phyloP scores from a whole-genome alignment of 2,888 invertebrate species.

The Agriopis leucophaearia region DNA sequence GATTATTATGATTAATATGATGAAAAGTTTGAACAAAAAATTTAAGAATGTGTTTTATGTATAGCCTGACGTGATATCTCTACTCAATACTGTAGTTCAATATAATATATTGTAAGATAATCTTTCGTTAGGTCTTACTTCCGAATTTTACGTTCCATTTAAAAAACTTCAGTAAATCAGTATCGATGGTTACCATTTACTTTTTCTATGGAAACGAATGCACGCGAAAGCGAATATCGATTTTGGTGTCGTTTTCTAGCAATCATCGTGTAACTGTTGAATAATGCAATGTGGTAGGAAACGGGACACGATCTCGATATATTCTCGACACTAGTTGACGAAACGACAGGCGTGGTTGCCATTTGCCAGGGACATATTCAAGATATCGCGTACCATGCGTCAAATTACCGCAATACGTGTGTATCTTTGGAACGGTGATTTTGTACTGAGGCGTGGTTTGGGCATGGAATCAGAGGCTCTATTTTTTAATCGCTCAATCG shows the following conservation, averaged over 20 bases:
- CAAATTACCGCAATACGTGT: conserved; percentile 29
- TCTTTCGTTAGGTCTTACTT: background rate
- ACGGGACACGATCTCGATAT: conserved; percentile 72
- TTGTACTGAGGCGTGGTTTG: background rate
- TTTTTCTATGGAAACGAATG: conserved; percentile 54
- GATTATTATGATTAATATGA: too few relatives aligned
- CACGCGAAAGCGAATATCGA: conserved; percentile 78
- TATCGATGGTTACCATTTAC: conserved; percentile 15
- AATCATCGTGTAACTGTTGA: conserved; percentile 51
- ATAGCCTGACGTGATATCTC: too few relatives aligned
- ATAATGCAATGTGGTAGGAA: conserved; percentile 74
- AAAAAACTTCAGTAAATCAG: background rate
- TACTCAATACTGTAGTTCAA: too few relatives aligned
- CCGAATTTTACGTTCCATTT: background rate
- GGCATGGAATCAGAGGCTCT: too few relatives aligned
- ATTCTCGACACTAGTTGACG: conserved; percentile 66
- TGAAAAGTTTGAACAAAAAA: too few relatives aligned
- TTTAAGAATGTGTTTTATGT: too few relatives aligned
- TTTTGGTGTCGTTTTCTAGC: conserved; percentile 60
- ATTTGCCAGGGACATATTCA: conserved; percentile 51
- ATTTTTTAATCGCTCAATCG: too few relatives aligned
- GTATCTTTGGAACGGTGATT: conserved; percentile 8
- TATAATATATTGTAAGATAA: too few relatives aligned
- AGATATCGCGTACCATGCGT: conserved; percentile 34
- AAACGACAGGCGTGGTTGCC: conserved; percentile 68